Evolutionary conservation across 2,888 invertebrate genomes (phyloP).

Genomic region (Drosophila villosipedis): DNA sequence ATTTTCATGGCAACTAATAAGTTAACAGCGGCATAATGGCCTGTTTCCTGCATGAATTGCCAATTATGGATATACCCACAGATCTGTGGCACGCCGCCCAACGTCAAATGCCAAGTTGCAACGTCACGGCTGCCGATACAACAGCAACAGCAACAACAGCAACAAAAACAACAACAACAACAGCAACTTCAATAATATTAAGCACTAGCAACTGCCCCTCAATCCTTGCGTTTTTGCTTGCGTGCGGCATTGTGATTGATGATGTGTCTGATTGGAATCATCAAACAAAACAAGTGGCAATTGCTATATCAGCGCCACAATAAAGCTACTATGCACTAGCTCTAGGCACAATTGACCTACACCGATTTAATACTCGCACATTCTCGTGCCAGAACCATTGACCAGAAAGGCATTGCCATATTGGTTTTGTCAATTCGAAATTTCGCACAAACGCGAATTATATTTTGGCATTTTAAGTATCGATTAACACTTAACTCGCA

Average conservation of each 20-base stretch:
- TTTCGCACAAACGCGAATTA: background rate
- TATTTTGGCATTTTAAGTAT: background rate
- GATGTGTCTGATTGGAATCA: conserved; percentile 66
- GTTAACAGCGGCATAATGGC: conserved; percentile 82
- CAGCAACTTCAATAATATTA: conserved; percentile 14
- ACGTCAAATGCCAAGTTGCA: conserved; percentile 43
- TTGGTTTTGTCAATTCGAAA: background rate
- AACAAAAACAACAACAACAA: conserved; percentile 41
- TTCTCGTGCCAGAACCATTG: background rate
- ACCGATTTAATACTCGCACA: background rate
- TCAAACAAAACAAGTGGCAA: conserved; percentile 69
- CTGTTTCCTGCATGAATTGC: conserved; percentile 84
- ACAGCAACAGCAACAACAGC: conserved; percentile 33
- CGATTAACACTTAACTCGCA: background rate
- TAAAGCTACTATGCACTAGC: conserved; percentile 11
- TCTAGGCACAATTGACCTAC: conserved; percentile 1
- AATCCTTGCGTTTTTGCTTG: conserved; percentile 12
- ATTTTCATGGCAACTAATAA: conserved; percentile 78
- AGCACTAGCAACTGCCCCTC: conserved; percentile 20
- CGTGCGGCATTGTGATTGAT: conserved; percentile 60
- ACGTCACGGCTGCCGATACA: conserved; percentile 54
- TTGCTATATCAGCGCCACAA: conserved; percentile 61
- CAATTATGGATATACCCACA: conserved; percentile 61
- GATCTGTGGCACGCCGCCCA: conserved; percentile 28
- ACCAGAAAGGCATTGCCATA: background rate